Base-by-base conservation (phyloP, 2,888 invertebrate species). In the Drosophila bunnanda region DNA sequence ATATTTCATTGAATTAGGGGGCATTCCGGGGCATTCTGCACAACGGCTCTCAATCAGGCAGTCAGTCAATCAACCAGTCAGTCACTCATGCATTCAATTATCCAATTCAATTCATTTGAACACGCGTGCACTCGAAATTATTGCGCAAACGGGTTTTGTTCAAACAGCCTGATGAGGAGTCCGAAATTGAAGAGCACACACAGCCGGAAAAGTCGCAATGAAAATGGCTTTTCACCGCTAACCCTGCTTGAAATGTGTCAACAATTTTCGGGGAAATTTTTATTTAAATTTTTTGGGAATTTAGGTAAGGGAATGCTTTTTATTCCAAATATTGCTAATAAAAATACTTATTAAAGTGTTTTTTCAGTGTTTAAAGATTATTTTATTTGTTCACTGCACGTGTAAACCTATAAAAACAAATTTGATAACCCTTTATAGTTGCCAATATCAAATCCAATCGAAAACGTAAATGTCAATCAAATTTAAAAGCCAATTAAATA, bases 51-150 rank as follows among this genome's bases (percentile, higher is more conserved):
- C 67, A 73, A 43, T 71, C 75, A 46, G 46, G 44, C 75, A 67
- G 69, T 34, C 77, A 76, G 44, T 57, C 67, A 67, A 9, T 25
- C 62, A 68, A 39, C 39, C 62, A 74, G 52, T 67, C 70, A 75
- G 34, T 61, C 78, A 67, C 32, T 71, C 71, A 68, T 73, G 70
- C 76, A 73, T 57, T 70, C 75, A 64, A 60, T 58, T 59, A 71
- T 56, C 62, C 71, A 71, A 73, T 69, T 52, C 75, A 72, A 69
- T 77, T 77, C 75, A 76, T 64, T 87, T 57, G 46, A 48, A 67
- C 54, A 41, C 69, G 64, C 55, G 65, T 73, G 57, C 46, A 78
- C 79, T 66, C 69, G 59, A 76, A 66, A 77, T 82, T 80, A 66
- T 66, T 71, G 53, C 39, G 50, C 56, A 56, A 54, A 41, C 59